Evolutionary conservation across 1,140 invertebrate species (phyloP), one percentile per base, ranked within the genome.

Genomic region (Bilobella aurantiaca): DNA sequence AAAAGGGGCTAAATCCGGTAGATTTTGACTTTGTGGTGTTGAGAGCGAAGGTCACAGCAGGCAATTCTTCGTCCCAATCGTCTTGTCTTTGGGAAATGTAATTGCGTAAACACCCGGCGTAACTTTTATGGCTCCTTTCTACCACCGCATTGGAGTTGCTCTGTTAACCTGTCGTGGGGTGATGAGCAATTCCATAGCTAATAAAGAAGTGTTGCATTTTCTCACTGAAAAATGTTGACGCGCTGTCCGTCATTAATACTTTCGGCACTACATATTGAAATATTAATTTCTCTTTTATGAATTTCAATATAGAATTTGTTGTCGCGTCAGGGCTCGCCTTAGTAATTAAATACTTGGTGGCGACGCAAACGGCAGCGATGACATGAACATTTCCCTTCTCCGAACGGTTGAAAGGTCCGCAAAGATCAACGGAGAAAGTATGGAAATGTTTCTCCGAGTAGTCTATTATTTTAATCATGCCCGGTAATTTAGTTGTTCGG

Each of bases 41-140:
- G 2, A 63, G 12, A n/a, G 62, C 62, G 46, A 63, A 63, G 23
- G 21, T 27, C 27, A 63, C 53, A 23, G 23, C 42, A 12, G 25
- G 30, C 12, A 63, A n/a, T n/a, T 63, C 29, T n/a, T 25, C 21
- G 37, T 53, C 37, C 62, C 62, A 63, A 42, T 63, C 29, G 16
- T 3, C 2, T 28, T 63, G 62, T 23, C 18, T 56, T 56, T 63
- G 27, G 53, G 49, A 18, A 3, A 49, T 25, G 37, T 25, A 63
- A 23, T 28, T 63, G 28, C 46, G 37, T 25, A 63, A 18, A 23
- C 28, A 57, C 18, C 5, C 8, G 3, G 53, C 62, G 21, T 47
- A 25, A 12, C 31, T 53, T n/a, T n/a, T 3, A 23, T 63, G 34
- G 18, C 8, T 28, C 18, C 46, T 49, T 53, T 63, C 62, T 30